Percentiles rank a stretch among this genome's conserved stretches.
These are phyloP conservation scores for Coregonus clupeaformis DNA, from an alignment of 2,113 vertebrate genomes.

Conservation along the genomic window DNA sequence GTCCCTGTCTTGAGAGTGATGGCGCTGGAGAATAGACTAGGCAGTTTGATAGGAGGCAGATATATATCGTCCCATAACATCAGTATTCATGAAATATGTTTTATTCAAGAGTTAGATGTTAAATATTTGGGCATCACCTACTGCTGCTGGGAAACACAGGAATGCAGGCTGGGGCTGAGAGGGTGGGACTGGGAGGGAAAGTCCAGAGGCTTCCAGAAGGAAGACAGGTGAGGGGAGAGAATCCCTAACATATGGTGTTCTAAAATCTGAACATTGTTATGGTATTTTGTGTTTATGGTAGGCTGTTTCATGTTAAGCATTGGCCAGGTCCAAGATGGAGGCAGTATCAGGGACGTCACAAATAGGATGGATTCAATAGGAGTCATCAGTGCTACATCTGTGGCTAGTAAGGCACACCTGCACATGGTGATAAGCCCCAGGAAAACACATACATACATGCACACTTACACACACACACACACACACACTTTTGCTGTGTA, in stretches of 20 bases:
- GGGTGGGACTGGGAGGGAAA: slow-evolving; percentile 9
- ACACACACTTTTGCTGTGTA: not conserved
- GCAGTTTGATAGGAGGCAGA: no score
- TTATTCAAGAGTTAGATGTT: slow-evolving; percentile 59
- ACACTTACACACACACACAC: no score
- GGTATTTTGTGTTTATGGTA: not conserved
- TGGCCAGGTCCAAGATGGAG: not conserved
- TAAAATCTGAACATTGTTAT: not conserved
- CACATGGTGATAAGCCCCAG: no score
- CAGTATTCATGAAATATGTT: slow-evolving; percentile 64
- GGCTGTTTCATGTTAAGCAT: no score
- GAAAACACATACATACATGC: no score
- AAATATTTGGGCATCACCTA: slow-evolving; percentile 55
- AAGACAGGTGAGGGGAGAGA: not conserved
- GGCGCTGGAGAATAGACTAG: no score
- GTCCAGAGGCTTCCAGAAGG: not conserved
- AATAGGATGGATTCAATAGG: not conserved
- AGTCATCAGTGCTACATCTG: no score
- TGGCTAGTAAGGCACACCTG: no score
- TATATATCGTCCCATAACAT: slow-evolving; percentile 33
- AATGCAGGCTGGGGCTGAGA: slow-evolving; percentile 5
- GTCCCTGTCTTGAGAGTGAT: not conserved
- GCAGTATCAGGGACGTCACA: no score
- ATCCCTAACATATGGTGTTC: not conserved
- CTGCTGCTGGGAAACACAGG: slow-evolving; percentile 31